A percentile compares a stretch with the other conserved stretches of the same genome.
Evolutionary conservation across 2,113 vertebrate genomes (phyloP).

Genomic region (Patagioenas fasciata): DNA sequence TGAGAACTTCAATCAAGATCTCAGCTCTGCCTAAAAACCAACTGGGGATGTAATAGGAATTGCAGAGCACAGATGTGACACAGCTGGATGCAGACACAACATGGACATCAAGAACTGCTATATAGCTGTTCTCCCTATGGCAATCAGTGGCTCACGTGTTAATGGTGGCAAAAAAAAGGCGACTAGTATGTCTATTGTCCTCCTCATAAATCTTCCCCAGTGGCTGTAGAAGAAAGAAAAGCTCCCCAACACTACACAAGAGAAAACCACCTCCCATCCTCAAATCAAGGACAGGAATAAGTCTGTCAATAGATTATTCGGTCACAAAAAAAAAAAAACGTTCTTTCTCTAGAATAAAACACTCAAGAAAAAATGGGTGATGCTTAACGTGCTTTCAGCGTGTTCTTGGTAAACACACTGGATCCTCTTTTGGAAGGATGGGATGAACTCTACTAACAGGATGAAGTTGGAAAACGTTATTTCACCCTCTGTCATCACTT

Average conservation of each 20-base stretch:
- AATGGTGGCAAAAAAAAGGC: background rate
- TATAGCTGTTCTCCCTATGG: background rate
- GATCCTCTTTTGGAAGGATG: slow-evolving; percentile 2
- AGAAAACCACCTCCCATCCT: background rate
- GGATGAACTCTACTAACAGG: background rate
- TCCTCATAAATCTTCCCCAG: background rate
- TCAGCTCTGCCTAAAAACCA: background rate
- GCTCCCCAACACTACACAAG: background rate
- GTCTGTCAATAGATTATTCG: background rate
- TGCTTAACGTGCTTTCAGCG: background rate
- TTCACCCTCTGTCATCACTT: slow-evolving; percentile 27
- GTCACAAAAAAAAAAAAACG: background rate
- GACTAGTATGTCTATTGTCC: background rate
- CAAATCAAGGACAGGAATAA: background rate
- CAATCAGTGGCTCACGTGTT: background rate
- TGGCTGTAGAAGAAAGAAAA: background rate
- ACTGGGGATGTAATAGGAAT: background rate
- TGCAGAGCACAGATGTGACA: background rate
- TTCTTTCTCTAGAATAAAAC: background rate
- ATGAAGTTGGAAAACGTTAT: slow-evolving; percentile 5
- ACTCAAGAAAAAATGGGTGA: background rate
- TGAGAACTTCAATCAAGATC: background rate
- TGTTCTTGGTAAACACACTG: background rate
- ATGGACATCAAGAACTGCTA: background rate
- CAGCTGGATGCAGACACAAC: background rate